phyloP scores from a whole-genome alignment of 1,140 invertebrate species.

The Lasioglossum baleicum region DNA sequence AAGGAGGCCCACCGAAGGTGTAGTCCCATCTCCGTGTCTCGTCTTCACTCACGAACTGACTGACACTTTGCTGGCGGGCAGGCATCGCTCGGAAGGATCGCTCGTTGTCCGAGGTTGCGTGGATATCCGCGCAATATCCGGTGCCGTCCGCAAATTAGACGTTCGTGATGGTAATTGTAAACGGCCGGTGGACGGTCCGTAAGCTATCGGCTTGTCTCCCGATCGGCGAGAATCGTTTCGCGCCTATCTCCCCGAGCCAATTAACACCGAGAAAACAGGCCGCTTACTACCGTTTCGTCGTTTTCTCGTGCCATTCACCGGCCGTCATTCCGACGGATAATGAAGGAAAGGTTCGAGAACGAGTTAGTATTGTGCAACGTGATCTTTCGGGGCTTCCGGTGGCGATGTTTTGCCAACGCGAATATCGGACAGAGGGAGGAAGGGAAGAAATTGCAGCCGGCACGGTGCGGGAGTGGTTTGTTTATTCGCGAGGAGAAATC shows the following conservation, averaged over 20 bases:
- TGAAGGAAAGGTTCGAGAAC: background rate
- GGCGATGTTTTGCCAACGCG: background rate
- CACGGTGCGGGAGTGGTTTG: background rate
- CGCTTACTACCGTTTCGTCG: background rate
- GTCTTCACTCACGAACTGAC: slow-evolving; percentile 2
- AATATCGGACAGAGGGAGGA: too few relatives aligned
- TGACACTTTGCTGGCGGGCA: background rate
- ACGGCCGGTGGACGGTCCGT: slow-evolving; percentile 3
- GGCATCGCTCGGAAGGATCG: slow-evolving; percentile 5
- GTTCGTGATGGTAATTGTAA: slow-evolving; percentile 45
- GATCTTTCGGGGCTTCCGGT: background rate
- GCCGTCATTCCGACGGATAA: background rate
- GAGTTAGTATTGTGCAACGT: background rate
- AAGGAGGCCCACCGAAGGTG: too few relatives aligned
- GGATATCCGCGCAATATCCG: slow-evolving; percentile 46
- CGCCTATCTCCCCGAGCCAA: background rate
- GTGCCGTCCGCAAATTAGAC: slow-evolving; percentile 30
- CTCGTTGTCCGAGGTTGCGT: slow-evolving; percentile 24
- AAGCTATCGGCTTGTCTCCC: slow-evolving; percentile 1
- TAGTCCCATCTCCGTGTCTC: too few relatives aligned
- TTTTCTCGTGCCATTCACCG: background rate
- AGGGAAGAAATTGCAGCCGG: background rate
- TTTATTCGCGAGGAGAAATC: slow-evolving; percentile 18
- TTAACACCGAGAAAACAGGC: background rate
- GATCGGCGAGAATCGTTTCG: slow-evolving; percentile 11